These are phyloP conservation scores for Aptenodytes patagonicus DNA, from an alignment of 2,113 vertebrate species.

Conservation along the genomic window DNA sequence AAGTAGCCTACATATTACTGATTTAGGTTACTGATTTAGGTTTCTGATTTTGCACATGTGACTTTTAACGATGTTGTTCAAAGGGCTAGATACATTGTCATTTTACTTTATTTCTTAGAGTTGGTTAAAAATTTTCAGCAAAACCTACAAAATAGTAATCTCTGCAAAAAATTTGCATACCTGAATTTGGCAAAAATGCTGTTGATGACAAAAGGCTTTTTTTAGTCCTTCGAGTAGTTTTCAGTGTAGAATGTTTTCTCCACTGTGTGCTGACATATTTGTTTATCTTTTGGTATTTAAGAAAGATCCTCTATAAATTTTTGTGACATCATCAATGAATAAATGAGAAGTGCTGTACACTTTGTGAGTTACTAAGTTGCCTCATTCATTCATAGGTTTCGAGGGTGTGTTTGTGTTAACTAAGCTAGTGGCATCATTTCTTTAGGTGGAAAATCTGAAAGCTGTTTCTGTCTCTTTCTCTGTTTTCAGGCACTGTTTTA, in stretches of 20 bases:
- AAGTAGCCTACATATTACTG: neutral
- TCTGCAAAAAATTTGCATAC: neutral
- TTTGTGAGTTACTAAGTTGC: neutral
- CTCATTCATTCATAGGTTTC: neutral
- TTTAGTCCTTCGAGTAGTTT: neutral
- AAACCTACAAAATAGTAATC: neutral
- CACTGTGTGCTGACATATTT: neutral
- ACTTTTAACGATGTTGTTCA: neutral
- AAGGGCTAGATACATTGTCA: neutral
- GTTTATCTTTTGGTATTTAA: neutral
- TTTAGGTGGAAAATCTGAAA: slow-evolving; percentile 5
- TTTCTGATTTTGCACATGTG: neutral
- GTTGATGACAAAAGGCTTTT: neutral
- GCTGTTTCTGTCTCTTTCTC: neutral
- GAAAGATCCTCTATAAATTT: neutral
- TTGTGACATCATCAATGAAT: neutral
- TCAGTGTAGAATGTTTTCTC: neutral
- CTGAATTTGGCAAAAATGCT: neutral
- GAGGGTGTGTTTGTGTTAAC: neutral
- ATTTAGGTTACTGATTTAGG: neutral
- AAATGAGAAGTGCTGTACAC: neutral
- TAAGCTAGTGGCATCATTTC: neutral
- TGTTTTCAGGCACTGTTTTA: slow-evolving; percentile 12
- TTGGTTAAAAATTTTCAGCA: neutral
- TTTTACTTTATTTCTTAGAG: neutral